These are phyloP conservation scores for Pantherophis alleghaniensis DNA, from an alignment of 2,797 vertebrate species.

Conservation along the genomic window DNA sequence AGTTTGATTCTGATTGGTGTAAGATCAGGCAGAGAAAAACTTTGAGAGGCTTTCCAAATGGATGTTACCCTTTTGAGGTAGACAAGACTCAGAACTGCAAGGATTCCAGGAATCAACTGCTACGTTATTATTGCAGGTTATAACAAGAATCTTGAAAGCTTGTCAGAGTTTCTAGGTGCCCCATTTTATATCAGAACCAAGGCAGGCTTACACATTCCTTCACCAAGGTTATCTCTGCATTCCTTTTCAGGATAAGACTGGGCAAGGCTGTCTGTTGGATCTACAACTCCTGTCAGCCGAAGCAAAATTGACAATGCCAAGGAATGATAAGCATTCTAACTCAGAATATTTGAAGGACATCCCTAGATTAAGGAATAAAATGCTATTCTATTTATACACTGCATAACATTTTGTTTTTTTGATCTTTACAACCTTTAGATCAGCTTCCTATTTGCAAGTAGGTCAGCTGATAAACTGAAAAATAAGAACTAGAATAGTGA, in stretches of 20 bases:
- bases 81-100: background rate
- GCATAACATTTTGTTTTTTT: background rate
- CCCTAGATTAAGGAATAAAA: background rate
- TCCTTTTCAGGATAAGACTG: background rate
- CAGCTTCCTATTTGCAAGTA: background rate
- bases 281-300: background rate
- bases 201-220: background rate
- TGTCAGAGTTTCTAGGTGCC: background rate
- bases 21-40: background rate
- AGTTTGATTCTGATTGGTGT: background rate
- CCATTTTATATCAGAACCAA: background rate
- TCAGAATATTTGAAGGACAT: background rate
- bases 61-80: background rate
- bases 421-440: background rate
- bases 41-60: background rate
- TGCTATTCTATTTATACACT: background rate
- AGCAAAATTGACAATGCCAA: background rate
- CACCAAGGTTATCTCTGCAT: background rate
- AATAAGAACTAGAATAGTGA: background rate
- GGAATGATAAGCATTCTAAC: background rate
- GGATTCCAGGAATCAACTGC: background rate
- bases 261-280: background rate
- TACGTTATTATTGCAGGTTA: background rate
- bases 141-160: background rate
- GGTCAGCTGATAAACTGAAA: background rate